Evolutionary conservation across 2,113 vertebrate genomes (phyloP).

Genomic region (Leuciscus idus): DNA sequence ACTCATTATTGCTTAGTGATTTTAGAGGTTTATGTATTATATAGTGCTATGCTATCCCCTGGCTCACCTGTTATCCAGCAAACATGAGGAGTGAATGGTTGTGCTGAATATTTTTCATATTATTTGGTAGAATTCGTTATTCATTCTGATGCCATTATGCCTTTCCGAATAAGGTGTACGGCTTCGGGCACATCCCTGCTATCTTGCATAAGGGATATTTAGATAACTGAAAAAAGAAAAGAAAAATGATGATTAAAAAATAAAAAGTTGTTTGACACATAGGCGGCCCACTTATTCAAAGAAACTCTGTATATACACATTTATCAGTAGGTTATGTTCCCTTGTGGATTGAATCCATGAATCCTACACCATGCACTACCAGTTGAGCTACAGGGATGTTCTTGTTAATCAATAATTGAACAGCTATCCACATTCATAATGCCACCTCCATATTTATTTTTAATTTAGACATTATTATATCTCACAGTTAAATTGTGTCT

Average conservation of each 20-base stretch:
- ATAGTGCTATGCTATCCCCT: too few relatives aligned
- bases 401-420: neutral
- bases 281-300: neutral
- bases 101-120: too few relatives aligned
- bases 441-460: constrained; percentile 6
- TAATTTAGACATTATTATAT: constrained; percentile 34
- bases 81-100: too few relatives aligned
- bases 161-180: too few relatives aligned
- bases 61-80: too few relatives aligned
- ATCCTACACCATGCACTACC: neutral
- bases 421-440: constrained; percentile 14
- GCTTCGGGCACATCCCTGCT: too few relatives aligned
- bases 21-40: too few relatives aligned
- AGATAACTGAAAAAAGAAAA: neutral
- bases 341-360: neutral
- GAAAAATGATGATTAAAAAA: too few relatives aligned
- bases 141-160: too few relatives aligned
- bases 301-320: neutral
- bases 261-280: neutral
- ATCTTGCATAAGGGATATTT: neutral
- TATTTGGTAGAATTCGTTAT: too few relatives aligned
- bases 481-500: constrained; percentile 25
- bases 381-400: neutral
- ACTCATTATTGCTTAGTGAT: too few relatives aligned
- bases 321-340: neutral